A percentile compares a stretch with the other conserved stretches of the same genome.
Evolutionary conservation across 2,113 vertebrate species (phyloP).

Genomic region (Lophochroa leadbeateri): DNA sequence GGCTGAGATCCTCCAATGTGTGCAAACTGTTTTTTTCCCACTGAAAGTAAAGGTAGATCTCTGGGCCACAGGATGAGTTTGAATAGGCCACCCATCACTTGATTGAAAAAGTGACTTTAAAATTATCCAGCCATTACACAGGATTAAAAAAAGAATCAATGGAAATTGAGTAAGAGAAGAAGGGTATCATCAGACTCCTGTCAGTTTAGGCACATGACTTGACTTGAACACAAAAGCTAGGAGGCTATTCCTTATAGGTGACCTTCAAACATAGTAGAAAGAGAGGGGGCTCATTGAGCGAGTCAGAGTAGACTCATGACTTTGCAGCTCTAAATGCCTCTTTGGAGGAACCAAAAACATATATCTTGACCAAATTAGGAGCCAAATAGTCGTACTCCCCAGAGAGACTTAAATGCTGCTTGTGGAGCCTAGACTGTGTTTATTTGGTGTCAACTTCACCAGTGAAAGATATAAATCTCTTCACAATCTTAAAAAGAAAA

Average conservation of each 20-base stretch:
- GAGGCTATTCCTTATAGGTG: neutral
- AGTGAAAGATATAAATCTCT: neutral
- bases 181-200: neutral
- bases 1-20: neutral
- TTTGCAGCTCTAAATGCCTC: neutral
- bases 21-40: neutral
- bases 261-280: neutral
- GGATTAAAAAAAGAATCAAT: neutral
- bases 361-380: neutral
- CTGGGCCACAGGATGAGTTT: neutral
- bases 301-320: neutral
- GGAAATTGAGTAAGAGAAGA: neutral
- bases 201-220: neutral
- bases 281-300: neutral
- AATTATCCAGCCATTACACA: neutral
- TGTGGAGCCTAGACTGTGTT: neutral
- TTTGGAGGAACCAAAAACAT: neutral
- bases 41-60: neutral
- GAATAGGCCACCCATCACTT: neutral
- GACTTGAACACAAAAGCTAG: neutral
- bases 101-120: neutral
- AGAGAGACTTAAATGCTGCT: conserved; percentile 13
- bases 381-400: neutral
- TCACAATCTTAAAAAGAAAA: neutral
- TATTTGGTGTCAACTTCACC: neutral